Evolutionary conservation across 2,888 invertebrate genomes (phyloP).

Genomic region (Rotaria sp.): DNA sequence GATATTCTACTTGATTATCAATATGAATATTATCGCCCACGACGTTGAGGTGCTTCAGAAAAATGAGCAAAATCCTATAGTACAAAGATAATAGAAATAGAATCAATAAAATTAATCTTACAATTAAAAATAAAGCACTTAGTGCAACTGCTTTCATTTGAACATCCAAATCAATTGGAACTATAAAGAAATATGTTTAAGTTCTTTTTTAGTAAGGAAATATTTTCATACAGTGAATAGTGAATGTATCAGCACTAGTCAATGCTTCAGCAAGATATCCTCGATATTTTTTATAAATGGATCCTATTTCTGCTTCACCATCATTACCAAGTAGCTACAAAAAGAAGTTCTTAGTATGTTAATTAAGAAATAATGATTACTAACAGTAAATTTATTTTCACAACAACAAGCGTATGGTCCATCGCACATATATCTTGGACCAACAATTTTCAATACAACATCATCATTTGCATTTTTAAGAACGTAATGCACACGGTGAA

Average conservation of each 20-base stretch:
- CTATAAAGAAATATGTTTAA: neutral
- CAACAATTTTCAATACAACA: slow-evolving; percentile 27
- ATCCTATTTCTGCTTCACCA: slow-evolving; percentile 27
- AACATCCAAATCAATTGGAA: slow-evolving; percentile 37
- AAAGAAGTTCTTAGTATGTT: too few relatives aligned
- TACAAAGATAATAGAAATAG: neutral
- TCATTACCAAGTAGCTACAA: slow-evolving; percentile 32
- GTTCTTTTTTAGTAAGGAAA: neutral
- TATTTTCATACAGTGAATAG: slow-evolving; percentile 29
- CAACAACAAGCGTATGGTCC: slow-evolving; percentile 28
- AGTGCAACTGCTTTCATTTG: slow-evolving; percentile 34
- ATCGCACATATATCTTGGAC: slow-evolving; percentile 30
- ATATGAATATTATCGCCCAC: too few relatives aligned
- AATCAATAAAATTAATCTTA: neutral
- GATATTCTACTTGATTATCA: too few relatives aligned
- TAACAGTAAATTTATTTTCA: slow-evolving; percentile 29
- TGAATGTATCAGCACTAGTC: slow-evolving; percentile 30
- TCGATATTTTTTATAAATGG: slow-evolving; percentile 31
- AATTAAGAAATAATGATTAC: neutral
- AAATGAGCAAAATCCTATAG: neutral
- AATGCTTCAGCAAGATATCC: slow-evolving; percentile 31
- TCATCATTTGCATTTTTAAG: slow-evolving; percentile 19
- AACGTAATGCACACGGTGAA: neutral
- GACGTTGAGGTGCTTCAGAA: neutral
- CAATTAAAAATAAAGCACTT: slow-evolving; percentile 37